These are phyloP conservation scores for Macrocentrus cingulum DNA, from an alignment of 1,140 invertebrate species.

Conservation along the genomic window DNA sequence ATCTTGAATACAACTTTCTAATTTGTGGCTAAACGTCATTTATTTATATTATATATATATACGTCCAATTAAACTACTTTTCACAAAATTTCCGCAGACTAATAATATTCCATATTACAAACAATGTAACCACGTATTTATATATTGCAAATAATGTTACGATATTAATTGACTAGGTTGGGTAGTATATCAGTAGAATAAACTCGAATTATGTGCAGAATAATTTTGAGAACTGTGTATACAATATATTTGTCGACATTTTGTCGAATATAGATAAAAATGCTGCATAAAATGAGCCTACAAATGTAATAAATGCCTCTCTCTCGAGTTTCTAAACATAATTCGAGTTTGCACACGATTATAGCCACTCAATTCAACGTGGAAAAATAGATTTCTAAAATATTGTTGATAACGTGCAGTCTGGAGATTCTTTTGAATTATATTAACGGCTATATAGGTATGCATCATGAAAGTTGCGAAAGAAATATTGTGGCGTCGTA, in stretches of 20 bases:
- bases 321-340: not conserved
- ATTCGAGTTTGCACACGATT: not conserved
- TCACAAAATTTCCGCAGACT: too few relatives aligned
- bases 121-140: too few relatives aligned
- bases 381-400: conserved; percentile 25
- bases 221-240: not conserved
- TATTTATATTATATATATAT: not conserved
- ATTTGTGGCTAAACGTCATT: conserved; percentile 3
- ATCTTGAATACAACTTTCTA: conserved; percentile 17
- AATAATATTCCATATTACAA: too few relatives aligned
- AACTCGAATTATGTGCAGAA: not conserved
- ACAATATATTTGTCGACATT: not conserved
- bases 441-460: not conserved
- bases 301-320: conserved; percentile 1
- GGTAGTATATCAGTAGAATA: not conserved
- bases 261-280: not conserved
- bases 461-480: too few relatives aligned
- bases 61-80: not conserved
- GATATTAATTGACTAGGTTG: conserved; percentile 13
- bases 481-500: too few relatives aligned
- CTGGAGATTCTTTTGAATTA: conserved; percentile 6
- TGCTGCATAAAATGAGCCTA: not conserved
- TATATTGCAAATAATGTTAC: not conserved
- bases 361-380: conserved; percentile 17
- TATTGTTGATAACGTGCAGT: not conserved